Base-by-base conservation (phyloP, 2,113 vertebrate genomes). In the Lagopus leucura region DNA sequence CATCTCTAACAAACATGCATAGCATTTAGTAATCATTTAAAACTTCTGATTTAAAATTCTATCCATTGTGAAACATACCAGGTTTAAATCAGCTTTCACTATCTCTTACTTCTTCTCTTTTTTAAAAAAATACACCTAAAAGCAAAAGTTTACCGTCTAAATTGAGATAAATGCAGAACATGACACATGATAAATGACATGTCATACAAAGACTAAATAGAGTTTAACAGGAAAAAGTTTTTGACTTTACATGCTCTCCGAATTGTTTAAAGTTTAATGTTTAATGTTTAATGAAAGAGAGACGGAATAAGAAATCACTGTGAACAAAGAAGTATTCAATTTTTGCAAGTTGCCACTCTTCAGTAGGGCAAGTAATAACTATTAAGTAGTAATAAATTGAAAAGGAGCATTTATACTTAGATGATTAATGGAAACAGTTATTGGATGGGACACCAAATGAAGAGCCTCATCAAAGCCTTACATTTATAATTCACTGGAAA, bases 371-470 rank as follows among this genome's bases (percentile, higher is more conserved):
- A 89, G 22, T 66, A 84, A 90, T 58, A 79, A 34, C 43, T 75
- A 90, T 72, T 80, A 94, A 91, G 21, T 52, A 43, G 21, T 82
- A 74, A 71, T 76, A 95, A 82, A 92, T 89, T 64, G 60, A 58
- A 91, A 90, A 73, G 40, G 54, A 85, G 8, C 38, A 55, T 89
- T 94, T 90, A 75, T 69, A 91, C 52, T 64, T 73, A 1, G 0
- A 20, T 91, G 75, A 95, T 50, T 87, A 92, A 96, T 83, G 65
- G 71, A 84, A 94, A 83, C 14, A 72, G 58, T 17, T 72, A 90
- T 82, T 90, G 64, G 16, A 34, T 82, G 25, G 17, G 87, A 89
- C 75, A 63, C 66, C 52, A 86, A 89, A 92, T 73, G 52, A 90
- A 93, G 82, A 10, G 15, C 17, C 22, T 81, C 78, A 86, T 42